phyloP scores from a whole-genome alignment of 2,888 invertebrate species.

The Archips crataeganus region DNA sequence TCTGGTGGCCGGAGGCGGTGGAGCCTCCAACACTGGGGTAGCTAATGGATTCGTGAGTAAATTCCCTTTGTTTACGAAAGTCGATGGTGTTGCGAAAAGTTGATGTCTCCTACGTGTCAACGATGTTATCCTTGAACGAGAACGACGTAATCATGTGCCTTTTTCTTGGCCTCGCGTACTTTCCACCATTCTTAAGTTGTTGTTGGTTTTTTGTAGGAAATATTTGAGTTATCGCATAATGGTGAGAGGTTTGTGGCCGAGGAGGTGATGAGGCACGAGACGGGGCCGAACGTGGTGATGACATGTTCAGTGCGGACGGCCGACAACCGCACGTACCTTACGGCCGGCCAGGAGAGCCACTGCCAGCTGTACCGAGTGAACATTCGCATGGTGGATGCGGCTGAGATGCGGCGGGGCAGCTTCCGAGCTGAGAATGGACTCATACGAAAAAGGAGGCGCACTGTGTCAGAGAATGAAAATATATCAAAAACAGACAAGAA shows the following conservation, averaged over 20 bases:
- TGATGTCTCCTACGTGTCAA: constrained; percentile 32
- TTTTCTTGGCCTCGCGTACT: constrained; percentile 13
- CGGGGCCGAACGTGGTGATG: constrained; percentile 96
- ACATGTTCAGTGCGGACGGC: constrained; percentile 92
- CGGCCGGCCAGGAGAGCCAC: constrained; percentile 96
- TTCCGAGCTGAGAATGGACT: constrained; percentile 82
- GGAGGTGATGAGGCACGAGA: constrained; percentile 95
- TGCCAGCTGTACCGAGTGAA: constrained; percentile 93
- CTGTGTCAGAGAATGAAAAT: constrained; percentile 84
- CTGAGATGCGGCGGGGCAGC: constrained; percentile 85
- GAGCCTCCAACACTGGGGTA: constrained; percentile 98
- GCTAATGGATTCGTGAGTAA: constrained; percentile 97
- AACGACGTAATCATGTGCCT: constrained; percentile 23
- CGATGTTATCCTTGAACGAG: constrained; percentile 31
- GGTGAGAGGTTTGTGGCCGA: constrained; percentile 93
- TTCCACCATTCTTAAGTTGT: constrained; percentile 13
- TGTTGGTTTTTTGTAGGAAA: constrained; percentile 89
- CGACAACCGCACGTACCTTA: constrained; percentile 91
- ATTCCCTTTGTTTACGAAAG: constrained; percentile 36
- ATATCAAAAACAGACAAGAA: constrained; percentile 77
- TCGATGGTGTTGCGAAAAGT: constrained; percentile 24
- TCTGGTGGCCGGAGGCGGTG: constrained; percentile 98
- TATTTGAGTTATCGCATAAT: constrained; percentile 95
- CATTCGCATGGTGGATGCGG: constrained; percentile 84
- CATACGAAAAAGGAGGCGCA: constrained; percentile 76